Evolutionary conservation across 2,888 invertebrate species (phyloP), one percentile per base, ranked within the genome.

Genomic region (Habroteleia sp.): DNA sequence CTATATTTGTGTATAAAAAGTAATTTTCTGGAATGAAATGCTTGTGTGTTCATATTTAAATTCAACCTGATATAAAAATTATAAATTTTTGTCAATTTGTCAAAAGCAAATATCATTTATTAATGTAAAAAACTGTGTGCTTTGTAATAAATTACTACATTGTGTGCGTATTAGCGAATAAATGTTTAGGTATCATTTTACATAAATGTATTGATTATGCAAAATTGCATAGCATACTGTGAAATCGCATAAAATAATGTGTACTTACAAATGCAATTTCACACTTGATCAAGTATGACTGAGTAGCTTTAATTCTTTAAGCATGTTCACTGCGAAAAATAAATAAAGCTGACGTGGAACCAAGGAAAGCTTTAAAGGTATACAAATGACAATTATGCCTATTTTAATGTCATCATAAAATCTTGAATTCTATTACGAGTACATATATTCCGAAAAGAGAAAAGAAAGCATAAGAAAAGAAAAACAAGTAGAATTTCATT

Each of bases 221-320:
- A 6, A 42, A 33, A 56, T 56, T 41, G 42, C 20, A 42, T 23
- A 11, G 8, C 42, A 14, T 33, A 44, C 16, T 25, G 35, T 3
- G 16, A 44, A 58, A 33, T 44, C 48, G 16, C 44, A 20, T 56
- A 37, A 20, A 41, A 31, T 31, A 31, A 39, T 42, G 31, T 13
- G 8, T 41, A 20, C 41, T 20, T 50, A 27, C n/a, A 13, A 4
- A n/a, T 31, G 41, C 14, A 50, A 62, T 50, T 50, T 62, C 41
- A 50, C 41, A 41, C 39, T 14, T 48, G 46, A 62, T 50, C 41
- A 62, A 62, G 31, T 62, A 48, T 41, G 37, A 60, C 23, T 60
- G 44, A 44, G 44, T 25, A 1, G 0, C 17, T 11, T 39, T 41
- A 39, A 39, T 54, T 37, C 42, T 23, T 25, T 25, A 7, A 25